Evolutionary conservation across 2,888 invertebrate genomes (phyloP).

Genomic region (Nomada lathburiana): DNA sequence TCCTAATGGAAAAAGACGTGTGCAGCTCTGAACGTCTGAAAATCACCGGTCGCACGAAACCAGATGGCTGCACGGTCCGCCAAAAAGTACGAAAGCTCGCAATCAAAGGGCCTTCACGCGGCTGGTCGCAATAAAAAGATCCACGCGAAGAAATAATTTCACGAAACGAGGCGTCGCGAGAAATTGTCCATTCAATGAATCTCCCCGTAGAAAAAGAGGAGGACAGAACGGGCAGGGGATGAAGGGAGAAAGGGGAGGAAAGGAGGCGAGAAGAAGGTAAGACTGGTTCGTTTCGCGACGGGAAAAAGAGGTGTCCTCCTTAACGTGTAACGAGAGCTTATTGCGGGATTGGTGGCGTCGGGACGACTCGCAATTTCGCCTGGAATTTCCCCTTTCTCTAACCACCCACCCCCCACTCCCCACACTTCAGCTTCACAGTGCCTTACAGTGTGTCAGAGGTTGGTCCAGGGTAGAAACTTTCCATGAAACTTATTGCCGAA

Average conservation of each 20-base stretch:
- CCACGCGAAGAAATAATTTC: constrained; percentile 49
- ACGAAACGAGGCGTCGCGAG: constrained; percentile 20
- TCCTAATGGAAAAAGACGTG: not conserved
- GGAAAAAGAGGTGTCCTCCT: constrained; percentile 53
- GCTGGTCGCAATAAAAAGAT: constrained; percentile 19
- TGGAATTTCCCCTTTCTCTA: constrained; percentile 47
- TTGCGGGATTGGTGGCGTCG: constrained; percentile 66
- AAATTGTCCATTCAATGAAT: constrained; percentile 54
- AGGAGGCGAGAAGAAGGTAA: constrained; percentile 7
- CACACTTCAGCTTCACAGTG: not conserved
- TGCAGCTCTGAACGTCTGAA: not conserved
- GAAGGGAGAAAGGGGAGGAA: not conserved
- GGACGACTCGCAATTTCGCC: constrained; percentile 68
- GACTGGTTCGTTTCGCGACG: constrained; percentile 39
- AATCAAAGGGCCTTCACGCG: constrained; percentile 43
- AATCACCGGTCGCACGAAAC: constrained; percentile 6
- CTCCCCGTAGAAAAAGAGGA: not conserved
- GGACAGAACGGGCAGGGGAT: no score
- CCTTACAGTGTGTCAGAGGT: constrained; percentile 5
- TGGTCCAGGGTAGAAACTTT: constrained; percentile 69
- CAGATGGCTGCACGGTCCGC: not conserved
- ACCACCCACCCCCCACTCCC: not conserved
- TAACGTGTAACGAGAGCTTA: constrained; percentile 69
- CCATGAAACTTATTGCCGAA: constrained; percentile 77
- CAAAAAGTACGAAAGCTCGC: constrained; percentile 14